Percentiles rank a stretch among this genome's conserved stretches.
These are phyloP conservation scores for Harpalus rubripes DNA, from an alignment of 2,888 invertebrate genomes.

Conservation along the genomic window DNA sequence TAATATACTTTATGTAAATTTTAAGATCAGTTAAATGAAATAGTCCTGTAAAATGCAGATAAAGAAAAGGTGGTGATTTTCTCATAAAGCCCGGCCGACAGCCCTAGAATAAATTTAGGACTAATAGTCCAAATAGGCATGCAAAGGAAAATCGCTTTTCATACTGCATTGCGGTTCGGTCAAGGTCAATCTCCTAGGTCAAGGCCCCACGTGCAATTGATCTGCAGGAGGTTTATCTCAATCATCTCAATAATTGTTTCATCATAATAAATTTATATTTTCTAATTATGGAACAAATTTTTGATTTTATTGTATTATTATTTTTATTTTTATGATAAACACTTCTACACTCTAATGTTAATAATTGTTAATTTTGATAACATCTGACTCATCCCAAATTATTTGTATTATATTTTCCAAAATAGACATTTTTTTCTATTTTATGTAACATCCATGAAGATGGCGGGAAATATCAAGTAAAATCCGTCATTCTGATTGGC, in stretches of 20 bases:
- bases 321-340: not conserved
- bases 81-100: constrained; percentile 23
- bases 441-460: not conserved
- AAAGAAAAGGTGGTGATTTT: constrained; percentile 11
- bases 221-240: constrained; percentile 27
- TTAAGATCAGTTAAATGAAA: not conserved
- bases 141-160: constrained; percentile 62
- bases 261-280: not conserved
- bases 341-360: not conserved
- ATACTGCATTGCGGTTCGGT: constrained; percentile 69
- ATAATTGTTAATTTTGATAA: not conserved
- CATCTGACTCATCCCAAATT: not conserved
- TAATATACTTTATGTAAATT: not conserved
- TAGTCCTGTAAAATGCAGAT: not conserved
- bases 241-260: constrained; percentile 19
- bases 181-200: constrained; percentile 64
- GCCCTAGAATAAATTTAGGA: constrained; percentile 40
- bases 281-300: not conserved
- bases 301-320: not conserved
- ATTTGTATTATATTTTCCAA: not conserved
- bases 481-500: constrained; percentile 13
- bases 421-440: not conserved
- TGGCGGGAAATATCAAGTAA: constrained; percentile 21
- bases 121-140: constrained; percentile 48
- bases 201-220: constrained; percentile 59